Evolutionary conservation across 2,888 invertebrate genomes (phyloP).

Genomic region (Pasiphila rectangulata): DNA sequence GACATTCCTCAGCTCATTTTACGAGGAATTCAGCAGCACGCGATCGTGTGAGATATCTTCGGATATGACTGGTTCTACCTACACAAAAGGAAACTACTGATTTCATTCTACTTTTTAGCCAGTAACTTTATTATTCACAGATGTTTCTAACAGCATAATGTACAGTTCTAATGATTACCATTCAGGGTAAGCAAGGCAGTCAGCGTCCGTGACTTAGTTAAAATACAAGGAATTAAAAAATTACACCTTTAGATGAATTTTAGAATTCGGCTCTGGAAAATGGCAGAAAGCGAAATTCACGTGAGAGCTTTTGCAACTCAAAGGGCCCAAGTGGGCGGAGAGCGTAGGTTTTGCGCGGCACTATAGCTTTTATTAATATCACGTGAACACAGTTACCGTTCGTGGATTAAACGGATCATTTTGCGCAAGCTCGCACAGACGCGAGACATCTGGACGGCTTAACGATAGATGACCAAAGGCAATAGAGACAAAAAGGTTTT

Average conservation of each 20-base stretch:
- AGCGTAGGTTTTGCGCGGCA: constrained; percentile 40
- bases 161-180: constrained; percentile 10
- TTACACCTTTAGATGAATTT: constrained; percentile 44
- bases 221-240: constrained; percentile 39
- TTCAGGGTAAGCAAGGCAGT: constrained; percentile 8
- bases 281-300: constrained; percentile 36
- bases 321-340: constrained; percentile 42
- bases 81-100: constrained; percentile 11
- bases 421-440: constrained; percentile 21
- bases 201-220: constrained; percentile 16
- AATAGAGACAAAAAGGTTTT: not conserved
- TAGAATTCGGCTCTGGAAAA: constrained; percentile 47
- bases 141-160: constrained; percentile 6
- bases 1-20: constrained; percentile 47
- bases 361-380: constrained; percentile 54
- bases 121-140: not conserved
- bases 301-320: constrained; percentile 47
- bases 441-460: constrained; percentile 17
- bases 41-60: constrained; percentile 38
- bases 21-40: constrained; percentile 40
- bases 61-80: constrained; percentile 27
- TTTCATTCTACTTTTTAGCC: constrained; percentile 1
- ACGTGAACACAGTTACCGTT: constrained; percentile 32
- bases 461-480: not conserved
- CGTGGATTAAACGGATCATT: constrained; percentile 27